A percentile compares a stretch with the other conserved stretches of the same genome.
phyloP scores from a whole-genome alignment of 2,888 invertebrate genomes.

The Diadegma fenestrale region DNA sequence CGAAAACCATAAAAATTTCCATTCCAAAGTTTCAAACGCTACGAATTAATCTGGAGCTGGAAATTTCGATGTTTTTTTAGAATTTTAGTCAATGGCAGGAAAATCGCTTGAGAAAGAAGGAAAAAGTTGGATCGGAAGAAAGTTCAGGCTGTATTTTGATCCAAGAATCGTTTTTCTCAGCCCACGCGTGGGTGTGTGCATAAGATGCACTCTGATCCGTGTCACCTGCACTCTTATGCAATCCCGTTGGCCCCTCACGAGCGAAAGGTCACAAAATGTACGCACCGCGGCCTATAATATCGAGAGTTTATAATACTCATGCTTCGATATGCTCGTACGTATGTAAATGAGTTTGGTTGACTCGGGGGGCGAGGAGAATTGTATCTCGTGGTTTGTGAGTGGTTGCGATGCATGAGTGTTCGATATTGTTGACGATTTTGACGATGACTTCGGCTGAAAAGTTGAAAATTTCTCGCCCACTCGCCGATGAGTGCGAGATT shows the following conservation, averaged over 20 bases:
- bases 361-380: slow-evolving; percentile 21
- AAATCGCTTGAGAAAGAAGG: not conserved
- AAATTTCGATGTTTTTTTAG: not conserved
- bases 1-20: not conserved
- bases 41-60: not conserved
- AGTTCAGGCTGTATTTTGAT: slow-evolving; percentile 7
- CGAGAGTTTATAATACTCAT: slow-evolving; percentile 32
- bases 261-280: slow-evolving; percentile 61
- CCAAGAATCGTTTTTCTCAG: slow-evolving; percentile 5
- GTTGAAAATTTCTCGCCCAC: not conserved
- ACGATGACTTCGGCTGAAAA: slow-evolving; percentile 66
- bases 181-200: slow-evolving; percentile 5
- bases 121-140: not conserved
- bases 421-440: slow-evolving; percentile 39
- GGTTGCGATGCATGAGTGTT: slow-evolving; percentile 39
- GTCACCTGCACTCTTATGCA: slow-evolving; percentile 59
- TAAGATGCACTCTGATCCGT: slow-evolving; percentile 13
- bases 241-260: slow-evolving; percentile 48
- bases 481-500: not conserved
- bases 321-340: slow-evolving; percentile 13
- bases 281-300: slow-evolving; percentile 44
- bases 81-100: not conserved
- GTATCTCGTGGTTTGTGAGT: slow-evolving; percentile 39
- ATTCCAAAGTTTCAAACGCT: not conserved
- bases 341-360: slow-evolving; percentile 37